Base-by-base conservation (phyloP, 1,140 invertebrate genomes). In the Globodera ellingtonae region DNA sequence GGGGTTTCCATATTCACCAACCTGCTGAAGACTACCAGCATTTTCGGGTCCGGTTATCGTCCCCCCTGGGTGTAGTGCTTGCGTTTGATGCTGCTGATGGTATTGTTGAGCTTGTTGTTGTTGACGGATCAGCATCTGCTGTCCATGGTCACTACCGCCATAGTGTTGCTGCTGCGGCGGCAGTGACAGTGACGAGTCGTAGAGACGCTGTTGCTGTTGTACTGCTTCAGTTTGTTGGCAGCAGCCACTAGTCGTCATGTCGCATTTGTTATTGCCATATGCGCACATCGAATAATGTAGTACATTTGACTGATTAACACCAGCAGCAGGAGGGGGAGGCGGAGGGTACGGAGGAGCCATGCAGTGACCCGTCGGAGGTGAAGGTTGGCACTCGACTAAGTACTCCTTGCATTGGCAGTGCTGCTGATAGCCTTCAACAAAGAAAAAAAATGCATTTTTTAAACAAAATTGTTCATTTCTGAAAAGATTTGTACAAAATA, bases 391-490 rank as follows among this genome's bases (percentile, higher is more conserved):
- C 56, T 10, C 56, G 56, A 18, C 15, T 6, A 62, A 62, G 18
- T 15, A 62, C 56, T 62, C 56, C 18, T 62, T 62, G 67, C 67
- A 70, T 18, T 24, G 73, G 50, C 50, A 75, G 6, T 75, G 73
- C 59, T 35, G 73, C 73, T 65, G 73, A 75, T 72, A 72, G 52
- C n/a, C 44, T 75, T 75, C 0, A n/a, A 7, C 8, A 50, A 0
- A 69, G 7, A 9, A 65, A 15, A 9, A 65, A 67, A 65, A 62
- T 66, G 56, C n/a, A 15, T 21, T 75, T 66, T 44, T 75, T 75
- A n/a, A 59, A 6, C 62, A 35, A 35, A 35, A 35, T 35, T 35
- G 35, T 35, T 35, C 35, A 35, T 35, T 35, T 35, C 35, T 13
- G 10, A 52, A 52, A 9, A 52, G 10, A 52, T 52, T 7, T 52